Base-by-base conservation (phyloP, 2,113 vertebrate species). In the Hemichromis elongatus region DNA sequence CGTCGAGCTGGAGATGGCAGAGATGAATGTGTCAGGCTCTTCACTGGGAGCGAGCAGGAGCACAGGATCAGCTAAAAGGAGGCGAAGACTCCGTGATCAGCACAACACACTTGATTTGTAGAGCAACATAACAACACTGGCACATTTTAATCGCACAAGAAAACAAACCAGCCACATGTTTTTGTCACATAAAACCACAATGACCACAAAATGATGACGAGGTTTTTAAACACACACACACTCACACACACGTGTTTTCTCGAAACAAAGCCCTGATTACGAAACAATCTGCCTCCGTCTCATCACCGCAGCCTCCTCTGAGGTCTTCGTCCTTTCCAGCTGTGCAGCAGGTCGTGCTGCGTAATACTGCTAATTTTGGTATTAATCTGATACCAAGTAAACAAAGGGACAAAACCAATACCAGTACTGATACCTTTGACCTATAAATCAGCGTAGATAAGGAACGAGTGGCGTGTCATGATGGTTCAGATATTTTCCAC, bases 381-480 rank as follows among this genome's bases (percentile, higher is more conserved):
- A 40, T 40, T 2, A 5, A 40, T 40, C 2, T 2, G 18, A 53
- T 53, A 53, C 50, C 50, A 53, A 54, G 53, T 54, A 54, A 50
- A 55, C 53, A 54, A n/a, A 24, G 10, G 53, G 53, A 55, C 53
- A 1, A 24, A 55, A 55, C n/a, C 53, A 4, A 0, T 55, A 33
- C 30, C 30, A 33, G 30, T 33, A 33, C 30, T 6, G 2, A 33
- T 33, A 13, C n/a, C 11, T 54, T 54, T n/a, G 21, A 2, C 24
- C 24, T 56, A 1, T 0, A 8, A 28, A 56, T 6, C 24, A 14
- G 54, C 0, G 12, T 14, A 5, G 14, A 12, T 2, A 1, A 13
- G 24, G 1, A 24, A 5, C n/a, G 55, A 24, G 53, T 26, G 1
- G 55, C 3, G 7, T 9, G 55, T 1, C 4, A 1, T 2, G 4